Percentiles rank a stretch among this genome's conserved stretches.
These are phyloP conservation scores for Pangasianodon gigas DNA, from an alignment of 2,113 vertebrate genomes.

Conservation along the genomic window DNA sequence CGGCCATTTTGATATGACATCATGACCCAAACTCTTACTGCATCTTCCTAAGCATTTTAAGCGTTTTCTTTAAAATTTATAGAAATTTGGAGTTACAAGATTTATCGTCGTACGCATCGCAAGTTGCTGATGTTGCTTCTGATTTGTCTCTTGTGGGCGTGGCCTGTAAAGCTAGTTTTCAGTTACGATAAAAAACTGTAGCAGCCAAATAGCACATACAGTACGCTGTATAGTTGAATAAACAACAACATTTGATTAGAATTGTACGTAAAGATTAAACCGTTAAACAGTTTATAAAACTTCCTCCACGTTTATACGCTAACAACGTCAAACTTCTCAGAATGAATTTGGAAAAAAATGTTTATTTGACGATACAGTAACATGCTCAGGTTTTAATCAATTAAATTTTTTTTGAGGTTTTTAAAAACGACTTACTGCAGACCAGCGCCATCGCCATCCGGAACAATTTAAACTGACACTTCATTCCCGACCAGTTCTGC, in stretches of 20 bases:
- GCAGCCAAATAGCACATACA: background rate
- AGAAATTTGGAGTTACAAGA: too few species aligned
- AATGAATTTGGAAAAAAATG: too few species aligned
- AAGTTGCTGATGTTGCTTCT: background rate
- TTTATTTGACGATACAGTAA: background rate
- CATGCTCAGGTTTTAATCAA: background rate
- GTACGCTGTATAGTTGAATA: background rate
- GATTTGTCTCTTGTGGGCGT: background rate
- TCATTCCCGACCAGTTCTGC: slow-evolving; percentile 99
- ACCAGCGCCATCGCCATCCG: slow-evolving; percentile 95
- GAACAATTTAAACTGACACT: slow-evolving; percentile 96
- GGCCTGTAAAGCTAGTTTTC: background rate
- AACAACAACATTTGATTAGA: too few species aligned
- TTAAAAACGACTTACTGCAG: slow-evolving; percentile 87
- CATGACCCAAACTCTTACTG: too few species aligned
- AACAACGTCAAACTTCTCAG: too few species aligned
- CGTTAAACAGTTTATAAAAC: too few species aligned
- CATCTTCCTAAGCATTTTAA: too few species aligned
- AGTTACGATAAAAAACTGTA: background rate
- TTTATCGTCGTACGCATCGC: too few species aligned
- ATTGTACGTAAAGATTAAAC: too few species aligned
- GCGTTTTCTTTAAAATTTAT: too few species aligned
- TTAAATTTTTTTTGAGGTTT: background rate
- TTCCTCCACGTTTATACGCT: too few species aligned
- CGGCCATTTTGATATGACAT: too few species aligned